Base-by-base conservation (phyloP, 30 jellyfish, hydroid and myxozoan species). In the Aurelia sp. region DNA sequence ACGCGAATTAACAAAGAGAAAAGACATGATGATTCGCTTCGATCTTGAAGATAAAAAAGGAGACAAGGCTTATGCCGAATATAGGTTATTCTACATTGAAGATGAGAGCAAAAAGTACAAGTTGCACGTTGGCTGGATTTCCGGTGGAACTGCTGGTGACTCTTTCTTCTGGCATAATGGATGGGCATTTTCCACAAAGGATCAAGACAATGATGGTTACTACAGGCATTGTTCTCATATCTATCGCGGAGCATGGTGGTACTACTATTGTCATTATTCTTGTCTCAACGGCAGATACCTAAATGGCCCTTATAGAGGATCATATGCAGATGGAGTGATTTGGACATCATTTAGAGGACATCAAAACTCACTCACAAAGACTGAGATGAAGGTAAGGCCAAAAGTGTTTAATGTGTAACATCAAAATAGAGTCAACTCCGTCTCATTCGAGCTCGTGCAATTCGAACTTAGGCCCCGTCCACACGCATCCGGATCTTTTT, bases 171-270 rank as follows among this genome's bases (percentile, higher is more conserved):
- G 33, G 33, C 83, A 66, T 38, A 20, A 50, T 62, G 77, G 91
- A 10, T 50, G 17, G 41, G 27, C 17, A 40, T 81, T 65, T 82
- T 52, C 83, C 10, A 81, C 91, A 22, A 65, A 21, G 18, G 91
- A 81, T 72, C 67, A 48, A 13, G 53, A 50, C 38, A 20, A 64
- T 67, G 74, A 50, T 51, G 5, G 19, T 2, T 24, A 67, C 5
- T 1, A 2, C 33, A 2, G 33, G 24, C 3, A 73, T 44, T 81
- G 91, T 50, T 76, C 91, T 1, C 59, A 64, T 16, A 0, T 33
- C 15, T 81, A 44, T 20, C 24, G 47, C 0, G 84, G 84, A 19
- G 91, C 91, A 12, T 81, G 91, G 91, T 81, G 91, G 91, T 67
- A 5, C 74, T 51, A 52, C 8, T 27, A 70, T 21, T 81, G 91